Conservation (phyloP, 1,140 invertebrate species). For the Megalopta genalis region DNA sequence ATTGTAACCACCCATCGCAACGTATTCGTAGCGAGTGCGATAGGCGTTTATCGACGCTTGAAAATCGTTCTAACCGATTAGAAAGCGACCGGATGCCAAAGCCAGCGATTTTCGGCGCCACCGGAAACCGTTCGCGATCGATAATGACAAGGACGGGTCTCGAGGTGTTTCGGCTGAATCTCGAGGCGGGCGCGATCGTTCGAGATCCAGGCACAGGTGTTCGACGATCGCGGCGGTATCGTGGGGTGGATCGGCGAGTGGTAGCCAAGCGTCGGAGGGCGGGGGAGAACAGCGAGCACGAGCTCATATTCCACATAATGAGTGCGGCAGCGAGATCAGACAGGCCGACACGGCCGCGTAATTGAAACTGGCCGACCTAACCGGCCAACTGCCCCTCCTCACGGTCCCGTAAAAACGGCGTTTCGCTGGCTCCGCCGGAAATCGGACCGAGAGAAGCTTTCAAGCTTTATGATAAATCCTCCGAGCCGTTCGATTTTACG, state of each 20-base stretch:
- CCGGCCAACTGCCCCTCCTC: constrained; percentile 14
- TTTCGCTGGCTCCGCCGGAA: constrained; percentile 56
- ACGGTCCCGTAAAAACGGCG: constrained; percentile 24
- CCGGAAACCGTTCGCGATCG: too few species aligned
- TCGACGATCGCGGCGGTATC: background rate
- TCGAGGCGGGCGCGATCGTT: background rate
- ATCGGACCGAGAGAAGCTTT: constrained; percentile 46
- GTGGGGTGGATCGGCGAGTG: constrained; percentile 27
- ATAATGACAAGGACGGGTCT: too few species aligned
- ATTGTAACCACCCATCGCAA: too few species aligned
- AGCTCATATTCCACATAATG: constrained; percentile 77
- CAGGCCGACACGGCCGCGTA: constrained; percentile 71
- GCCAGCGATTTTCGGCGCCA: too few species aligned
- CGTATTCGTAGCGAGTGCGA: too few species aligned
- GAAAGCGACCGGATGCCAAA: too few species aligned
- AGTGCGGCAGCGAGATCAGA: constrained; percentile 70
- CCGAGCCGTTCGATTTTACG: constrained; percentile 34
- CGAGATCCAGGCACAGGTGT: constrained; percentile 29
- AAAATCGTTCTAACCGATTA: too few species aligned
- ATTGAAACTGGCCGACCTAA: constrained; percentile 71
- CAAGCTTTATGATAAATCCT: constrained; percentile 22
- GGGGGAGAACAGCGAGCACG: constrained; percentile 67
- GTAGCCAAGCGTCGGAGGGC: constrained; percentile 22
- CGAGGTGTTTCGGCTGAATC: too few species aligned
- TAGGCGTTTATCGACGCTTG: too few species aligned